Conservation (phyloP, 2,888 invertebrate species). For the Pogonocherus hispidulus region DNA sequence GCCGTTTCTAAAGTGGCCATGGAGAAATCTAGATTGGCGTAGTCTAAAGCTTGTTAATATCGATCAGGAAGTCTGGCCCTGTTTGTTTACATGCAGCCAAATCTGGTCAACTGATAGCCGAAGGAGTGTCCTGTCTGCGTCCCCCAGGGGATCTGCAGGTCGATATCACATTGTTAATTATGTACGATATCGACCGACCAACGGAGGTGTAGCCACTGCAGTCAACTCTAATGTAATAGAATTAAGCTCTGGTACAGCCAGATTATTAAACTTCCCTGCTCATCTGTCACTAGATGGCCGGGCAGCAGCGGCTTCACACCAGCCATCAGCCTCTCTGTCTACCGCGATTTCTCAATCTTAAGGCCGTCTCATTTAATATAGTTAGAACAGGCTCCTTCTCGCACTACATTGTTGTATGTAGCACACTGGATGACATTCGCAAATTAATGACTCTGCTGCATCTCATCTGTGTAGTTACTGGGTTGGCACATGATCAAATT, state of each 20-base stretch:
- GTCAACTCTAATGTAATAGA: constrained; percentile 65
- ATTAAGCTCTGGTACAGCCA: constrained; percentile 64
- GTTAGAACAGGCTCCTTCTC: constrained; percentile 12
- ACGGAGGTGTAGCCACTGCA: constrained; percentile 64
- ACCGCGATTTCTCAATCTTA: constrained; percentile 27
- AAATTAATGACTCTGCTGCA: constrained; percentile 29
- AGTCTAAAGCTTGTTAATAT: too few species aligned
- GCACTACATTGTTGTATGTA: constrained; percentile 22
- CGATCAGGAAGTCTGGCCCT: too few species aligned
- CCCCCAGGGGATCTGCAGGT: constrained; percentile 59
- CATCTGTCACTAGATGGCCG: constrained; percentile 35
- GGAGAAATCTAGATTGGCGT: too few species aligned
- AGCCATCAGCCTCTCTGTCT: constrained; percentile 19
- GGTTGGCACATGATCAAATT: constrained; percentile 11
- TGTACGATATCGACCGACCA: constrained; percentile 66
- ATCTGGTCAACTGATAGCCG: constrained; percentile 44
- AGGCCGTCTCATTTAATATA: constrained; percentile 26
- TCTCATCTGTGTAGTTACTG: constrained; percentile 20
- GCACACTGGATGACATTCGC: constrained; percentile 22
- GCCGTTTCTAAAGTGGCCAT: too few species aligned
- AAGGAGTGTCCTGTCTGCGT: constrained; percentile 45
- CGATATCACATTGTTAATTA: constrained; percentile 69
- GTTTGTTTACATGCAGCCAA: constrained; percentile 41
- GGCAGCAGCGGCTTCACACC: constrained; percentile 24
- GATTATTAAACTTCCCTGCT: constrained; percentile 63